phyloP scores from a whole-genome alignment of 2,888 invertebrate species.

The Acronicta alni region DNA sequence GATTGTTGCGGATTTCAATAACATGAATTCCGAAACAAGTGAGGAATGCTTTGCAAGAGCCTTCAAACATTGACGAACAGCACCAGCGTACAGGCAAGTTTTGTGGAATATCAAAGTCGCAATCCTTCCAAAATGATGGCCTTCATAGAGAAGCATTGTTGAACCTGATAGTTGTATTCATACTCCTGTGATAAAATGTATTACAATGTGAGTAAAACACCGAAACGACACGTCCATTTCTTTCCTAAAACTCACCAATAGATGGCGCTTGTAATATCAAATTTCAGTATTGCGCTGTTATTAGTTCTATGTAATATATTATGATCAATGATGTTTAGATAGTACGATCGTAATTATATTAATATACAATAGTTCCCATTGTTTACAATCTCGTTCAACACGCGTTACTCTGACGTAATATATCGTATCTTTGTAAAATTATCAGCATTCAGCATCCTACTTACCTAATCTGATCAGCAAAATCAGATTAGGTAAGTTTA shows the following conservation, averaged over 20 bases:
- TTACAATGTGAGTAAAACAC: not conserved
- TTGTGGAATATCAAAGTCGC: not conserved
- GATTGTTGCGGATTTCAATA: constrained; percentile 6
- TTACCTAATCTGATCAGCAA: no score
- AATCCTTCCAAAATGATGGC: constrained; percentile 18
- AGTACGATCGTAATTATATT: not conserved
- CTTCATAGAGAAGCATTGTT: constrained; percentile 11
- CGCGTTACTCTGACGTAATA: constrained; percentile 23
- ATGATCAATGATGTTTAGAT: not conserved
- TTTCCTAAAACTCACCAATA: constrained; percentile 35
- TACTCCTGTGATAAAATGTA: constrained; percentile 4
- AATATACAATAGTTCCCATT: constrained; percentile 3
- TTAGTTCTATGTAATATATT: not conserved
- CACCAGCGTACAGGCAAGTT: constrained; percentile 4
- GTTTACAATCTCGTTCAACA: constrained; percentile 22
- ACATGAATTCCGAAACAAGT: constrained; percentile 9
- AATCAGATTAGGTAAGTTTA: no score
- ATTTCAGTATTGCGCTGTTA: not conserved
- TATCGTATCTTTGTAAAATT: not conserved
- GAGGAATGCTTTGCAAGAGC: constrained; percentile 11
- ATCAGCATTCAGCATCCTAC: no score
- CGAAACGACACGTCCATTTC: no score
- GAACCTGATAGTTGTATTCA: constrained; percentile 12
- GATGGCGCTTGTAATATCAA: constrained; percentile 62
- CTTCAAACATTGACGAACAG: constrained; percentile 23